phyloP scores from a whole-genome alignment of 2,797 vertebrate genomes.

The Chelidonichthys spinosus region DNA sequence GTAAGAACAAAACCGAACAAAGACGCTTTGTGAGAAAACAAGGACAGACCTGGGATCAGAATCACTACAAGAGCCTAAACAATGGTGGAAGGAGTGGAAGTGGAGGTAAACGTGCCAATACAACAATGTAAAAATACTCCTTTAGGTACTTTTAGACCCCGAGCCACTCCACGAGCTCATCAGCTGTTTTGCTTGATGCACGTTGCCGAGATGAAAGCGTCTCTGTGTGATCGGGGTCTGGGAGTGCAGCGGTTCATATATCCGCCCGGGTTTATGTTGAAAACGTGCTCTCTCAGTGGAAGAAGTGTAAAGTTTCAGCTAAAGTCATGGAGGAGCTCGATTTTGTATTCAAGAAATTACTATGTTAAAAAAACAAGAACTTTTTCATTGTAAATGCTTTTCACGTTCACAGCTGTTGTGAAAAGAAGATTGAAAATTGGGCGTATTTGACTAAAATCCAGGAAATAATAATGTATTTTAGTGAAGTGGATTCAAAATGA shows the following conservation, averaged over 20 bases:
- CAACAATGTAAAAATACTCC: too few relatives aligned
- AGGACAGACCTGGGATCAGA: background rate
- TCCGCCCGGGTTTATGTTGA: too few relatives aligned
- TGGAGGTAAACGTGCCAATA: too few relatives aligned
- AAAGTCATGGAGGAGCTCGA: conserved; percentile 3
- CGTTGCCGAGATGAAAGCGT: too few relatives aligned
- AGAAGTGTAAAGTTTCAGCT: conserved; percentile 28
- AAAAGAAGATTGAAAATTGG: background rate
- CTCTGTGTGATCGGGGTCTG: too few relatives aligned
- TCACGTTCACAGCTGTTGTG: conserved; percentile 19
- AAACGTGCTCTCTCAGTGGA: conserved; percentile 28
- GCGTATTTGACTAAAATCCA: background rate
- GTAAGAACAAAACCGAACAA: background rate
- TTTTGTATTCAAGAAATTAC: conserved; percentile 5
- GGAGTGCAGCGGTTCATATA: too few relatives aligned
- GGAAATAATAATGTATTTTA: background rate
- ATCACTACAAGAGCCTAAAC: background rate
- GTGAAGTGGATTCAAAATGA: background rate
- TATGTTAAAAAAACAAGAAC: background rate
- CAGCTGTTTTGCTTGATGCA: too few relatives aligned
- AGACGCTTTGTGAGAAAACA: background rate
- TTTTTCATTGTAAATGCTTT: conserved; percentile 20
- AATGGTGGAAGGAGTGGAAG: background rate
- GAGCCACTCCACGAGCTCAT: too few relatives aligned
- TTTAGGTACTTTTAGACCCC: too few relatives aligned